Conservation (phyloP, 1,140 invertebrate species). For the Plodia interpunctella region DNA sequence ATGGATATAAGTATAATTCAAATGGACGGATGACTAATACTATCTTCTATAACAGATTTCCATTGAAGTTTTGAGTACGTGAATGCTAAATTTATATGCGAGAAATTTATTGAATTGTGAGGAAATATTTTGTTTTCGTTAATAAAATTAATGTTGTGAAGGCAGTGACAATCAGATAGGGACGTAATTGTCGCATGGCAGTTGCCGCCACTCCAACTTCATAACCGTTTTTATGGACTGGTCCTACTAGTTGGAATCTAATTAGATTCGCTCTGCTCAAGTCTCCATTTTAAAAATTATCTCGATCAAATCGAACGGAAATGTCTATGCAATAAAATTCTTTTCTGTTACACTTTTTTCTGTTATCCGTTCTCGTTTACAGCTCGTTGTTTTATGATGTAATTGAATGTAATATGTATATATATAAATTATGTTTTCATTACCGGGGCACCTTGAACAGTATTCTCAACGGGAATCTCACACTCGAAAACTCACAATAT, state of each 20-base stretch:
- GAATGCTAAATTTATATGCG: no score
- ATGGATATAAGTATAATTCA: no score
- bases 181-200: conserved; percentile 36
- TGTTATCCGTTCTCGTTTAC: conserved; percentile 44
- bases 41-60: no score
- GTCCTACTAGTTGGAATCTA: conserved; percentile 42
- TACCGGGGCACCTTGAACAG: neutral
- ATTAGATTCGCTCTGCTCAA: conserved; percentile 42
- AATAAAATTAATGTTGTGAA: conserved; percentile 28
- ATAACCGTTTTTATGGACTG: conserved; percentile 43
- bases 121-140: neutral
- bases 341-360: conserved; percentile 45
- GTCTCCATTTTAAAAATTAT: conserved; percentile 45
- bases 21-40: no score
- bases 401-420: conserved; percentile 22
- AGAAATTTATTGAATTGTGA: conserved; percentile 11
- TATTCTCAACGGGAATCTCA: neutral
- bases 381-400: conserved; percentile 29
- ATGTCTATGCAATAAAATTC: conserved; percentile 48
- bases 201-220: conserved; percentile 29
- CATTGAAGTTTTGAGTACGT: no score
- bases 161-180: conserved; percentile 29
- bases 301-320: conserved; percentile 45
- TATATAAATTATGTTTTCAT: conserved; percentile 5
- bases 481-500: neutral